Percentiles rank a stretch among this genome's conserved stretches.
phyloP scores from a whole-genome alignment of 2,113 vertebrate genomes.

The Indicator maculatus region DNA sequence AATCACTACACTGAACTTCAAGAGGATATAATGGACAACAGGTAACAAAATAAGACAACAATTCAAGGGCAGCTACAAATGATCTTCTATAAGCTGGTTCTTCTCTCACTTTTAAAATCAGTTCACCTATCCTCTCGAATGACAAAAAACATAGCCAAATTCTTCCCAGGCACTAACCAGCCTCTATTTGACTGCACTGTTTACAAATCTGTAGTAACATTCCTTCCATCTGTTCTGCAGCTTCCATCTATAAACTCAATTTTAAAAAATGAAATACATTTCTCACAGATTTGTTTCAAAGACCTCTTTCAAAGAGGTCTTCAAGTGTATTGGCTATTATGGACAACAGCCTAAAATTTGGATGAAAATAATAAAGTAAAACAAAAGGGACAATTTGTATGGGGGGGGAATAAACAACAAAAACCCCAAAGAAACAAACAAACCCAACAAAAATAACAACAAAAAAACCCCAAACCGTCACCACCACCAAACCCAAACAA shows the following conservation, averaged over 20 bases:
- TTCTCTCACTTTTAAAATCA: neutral
- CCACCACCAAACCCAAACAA: too few relatives aligned
- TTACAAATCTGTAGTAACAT: constrained; percentile 58
- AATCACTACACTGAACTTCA: neutral
- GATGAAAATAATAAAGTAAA: neutral
- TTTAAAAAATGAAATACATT: constrained; percentile 50
- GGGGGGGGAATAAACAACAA: neutral
- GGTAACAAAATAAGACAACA: neutral
- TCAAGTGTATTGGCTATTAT: neutral
- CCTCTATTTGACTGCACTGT: constrained; percentile 1
- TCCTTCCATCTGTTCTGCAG: constrained; percentile 63
- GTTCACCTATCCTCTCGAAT: neutral
- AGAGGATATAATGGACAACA: neutral
- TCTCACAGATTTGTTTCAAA: constrained; percentile 24
- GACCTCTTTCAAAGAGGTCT: neutral
- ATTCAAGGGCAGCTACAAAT: neutral
- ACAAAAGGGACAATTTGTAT: neutral
- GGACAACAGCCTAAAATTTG: neutral
- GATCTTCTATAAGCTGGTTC: neutral
- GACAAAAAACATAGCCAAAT: neutral
- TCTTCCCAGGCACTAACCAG: constrained; percentile 9
- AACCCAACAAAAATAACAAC: neutral
- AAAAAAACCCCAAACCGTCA: neutral
- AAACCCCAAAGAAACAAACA: neutral
- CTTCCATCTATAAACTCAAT: constrained; percentile 10